Evolutionary conservation across 2,113 vertebrate species (phyloP).

Genomic region (Toxostoma redivivum): DNA sequence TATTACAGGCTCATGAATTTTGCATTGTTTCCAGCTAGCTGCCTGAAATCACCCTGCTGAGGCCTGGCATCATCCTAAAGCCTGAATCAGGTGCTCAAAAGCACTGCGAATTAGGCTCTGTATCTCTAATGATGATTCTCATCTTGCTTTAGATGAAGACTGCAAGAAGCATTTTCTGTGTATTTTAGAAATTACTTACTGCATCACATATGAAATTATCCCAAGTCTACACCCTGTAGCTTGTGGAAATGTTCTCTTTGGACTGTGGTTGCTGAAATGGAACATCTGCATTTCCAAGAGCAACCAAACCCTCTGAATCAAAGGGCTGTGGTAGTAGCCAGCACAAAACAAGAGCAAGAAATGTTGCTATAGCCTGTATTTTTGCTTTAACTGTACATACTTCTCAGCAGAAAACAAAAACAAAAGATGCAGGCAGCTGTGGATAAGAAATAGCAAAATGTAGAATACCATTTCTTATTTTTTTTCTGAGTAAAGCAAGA

Average conservation of each 20-base stretch:
- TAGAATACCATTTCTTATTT: background rate
- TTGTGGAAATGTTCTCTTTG: background rate
- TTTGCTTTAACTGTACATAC: background rate
- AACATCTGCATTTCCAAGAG: conserved; percentile 7
- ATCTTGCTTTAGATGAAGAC: background rate
- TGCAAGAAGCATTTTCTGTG: background rate
- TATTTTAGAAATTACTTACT: background rate
- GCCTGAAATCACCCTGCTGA: background rate
- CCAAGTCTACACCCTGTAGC: background rate
- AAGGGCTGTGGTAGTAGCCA: background rate
- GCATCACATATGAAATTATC: background rate
- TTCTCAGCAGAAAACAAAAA: background rate
- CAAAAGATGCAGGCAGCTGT: background rate
- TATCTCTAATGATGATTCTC: background rate
- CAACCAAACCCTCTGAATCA: background rate
- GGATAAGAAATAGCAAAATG: background rate
- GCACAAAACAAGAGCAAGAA: background rate
- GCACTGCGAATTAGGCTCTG: background rate
- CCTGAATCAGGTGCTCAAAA: background rate
- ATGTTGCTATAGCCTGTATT: background rate
- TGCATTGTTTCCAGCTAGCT: background rate
- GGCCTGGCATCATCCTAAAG: background rate
- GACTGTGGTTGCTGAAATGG: background rate
- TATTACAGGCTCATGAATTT: background rate
- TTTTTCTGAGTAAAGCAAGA: background rate